phyloP scores from a whole-genome alignment of 2,113 vertebrate species.

The Chamaea fasciata region DNA sequence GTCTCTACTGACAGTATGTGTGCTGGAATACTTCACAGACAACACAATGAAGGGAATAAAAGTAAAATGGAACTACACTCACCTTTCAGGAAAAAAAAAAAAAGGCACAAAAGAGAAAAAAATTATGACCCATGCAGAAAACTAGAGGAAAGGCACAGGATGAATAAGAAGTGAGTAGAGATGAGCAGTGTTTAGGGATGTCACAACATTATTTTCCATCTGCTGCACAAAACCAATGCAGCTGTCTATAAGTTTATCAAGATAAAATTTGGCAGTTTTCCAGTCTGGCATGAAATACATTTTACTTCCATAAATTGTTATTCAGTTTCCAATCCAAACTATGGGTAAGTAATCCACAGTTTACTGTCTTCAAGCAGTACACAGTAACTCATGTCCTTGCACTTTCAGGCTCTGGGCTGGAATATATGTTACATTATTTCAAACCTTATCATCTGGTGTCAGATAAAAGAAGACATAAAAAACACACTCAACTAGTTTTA shows the following conservation, averaged over 20 bases:
- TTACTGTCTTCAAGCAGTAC: constrained; percentile 33
- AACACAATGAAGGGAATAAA: constrained; percentile 17
- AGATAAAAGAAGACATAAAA: background rate
- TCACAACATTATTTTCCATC: constrained; percentile 81
- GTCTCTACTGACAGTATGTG: constrained; percentile 46
- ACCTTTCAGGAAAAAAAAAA: constrained; percentile 27
- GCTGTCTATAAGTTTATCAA: background rate
- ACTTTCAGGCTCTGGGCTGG: background rate
- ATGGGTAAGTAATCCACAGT: background rate
- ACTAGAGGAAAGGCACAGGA: constrained; percentile 54
- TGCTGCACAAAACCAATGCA: constrained; percentile 54
- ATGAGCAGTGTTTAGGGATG: constrained; percentile 64
- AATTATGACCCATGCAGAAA: constrained; percentile 66
- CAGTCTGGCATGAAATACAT: background rate
- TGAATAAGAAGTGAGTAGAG: constrained; percentile 56
- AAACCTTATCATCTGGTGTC: background rate
- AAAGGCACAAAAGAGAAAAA: constrained; percentile 40
- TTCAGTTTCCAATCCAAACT: background rate
- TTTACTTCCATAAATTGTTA: background rate
- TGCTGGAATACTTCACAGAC: constrained; percentile 43
- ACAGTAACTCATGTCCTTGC: background rate
- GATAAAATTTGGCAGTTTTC: constrained; percentile 4
- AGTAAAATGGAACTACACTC: constrained; percentile 52
- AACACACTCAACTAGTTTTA: background rate
- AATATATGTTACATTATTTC: background rate